Evolutionary conservation across 2,113 vertebrate species (phyloP).

Genomic region (Ciconia maguari): DNA sequence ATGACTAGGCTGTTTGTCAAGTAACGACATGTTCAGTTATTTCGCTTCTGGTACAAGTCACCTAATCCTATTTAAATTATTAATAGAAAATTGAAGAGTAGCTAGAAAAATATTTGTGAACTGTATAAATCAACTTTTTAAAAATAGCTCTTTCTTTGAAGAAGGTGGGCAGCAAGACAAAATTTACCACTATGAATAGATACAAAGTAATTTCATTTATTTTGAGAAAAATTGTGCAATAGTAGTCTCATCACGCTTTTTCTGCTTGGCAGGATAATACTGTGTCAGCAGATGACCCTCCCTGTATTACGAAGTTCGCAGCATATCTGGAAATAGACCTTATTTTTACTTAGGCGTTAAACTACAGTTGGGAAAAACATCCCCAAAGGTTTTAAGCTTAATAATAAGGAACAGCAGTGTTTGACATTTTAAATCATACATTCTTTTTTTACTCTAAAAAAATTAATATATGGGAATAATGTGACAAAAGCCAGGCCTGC

Average conservation of each 20-base stretch:
- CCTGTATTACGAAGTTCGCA: slow-evolving; percentile 17
- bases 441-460: neutral
- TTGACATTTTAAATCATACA: neutral
- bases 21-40: neutral
- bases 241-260: neutral
- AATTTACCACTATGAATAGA: slow-evolving; percentile 34
- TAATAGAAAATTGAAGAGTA: slow-evolving; percentile 7
- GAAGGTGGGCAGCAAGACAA: slow-evolving; percentile 24
- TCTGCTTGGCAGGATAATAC: slow-evolving; percentile 49
- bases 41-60: neutral
- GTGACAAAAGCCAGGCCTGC: neutral
- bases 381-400: slow-evolving; percentile 37
- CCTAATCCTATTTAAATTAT: neutral
- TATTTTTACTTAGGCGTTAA: slow-evolving; percentile 4
- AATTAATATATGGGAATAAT: neutral
- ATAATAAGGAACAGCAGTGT: slow-evolving; percentile 32
- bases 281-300: slow-evolving; percentile 31
- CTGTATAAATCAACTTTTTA: slow-evolving; percentile 26
- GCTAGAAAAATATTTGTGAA: slow-evolving; percentile 27
- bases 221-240: slow-evolving; percentile 63
- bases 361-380: slow-evolving; percentile 33
- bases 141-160: slow-evolving; percentile 46
- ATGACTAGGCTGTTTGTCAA: neutral
- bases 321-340: slow-evolving; percentile 36
- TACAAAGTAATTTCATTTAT: slow-evolving; percentile 42